Conservation (phyloP, 2,888 invertebrate genomes). For the Pristionchus maxplancki region DNA sequence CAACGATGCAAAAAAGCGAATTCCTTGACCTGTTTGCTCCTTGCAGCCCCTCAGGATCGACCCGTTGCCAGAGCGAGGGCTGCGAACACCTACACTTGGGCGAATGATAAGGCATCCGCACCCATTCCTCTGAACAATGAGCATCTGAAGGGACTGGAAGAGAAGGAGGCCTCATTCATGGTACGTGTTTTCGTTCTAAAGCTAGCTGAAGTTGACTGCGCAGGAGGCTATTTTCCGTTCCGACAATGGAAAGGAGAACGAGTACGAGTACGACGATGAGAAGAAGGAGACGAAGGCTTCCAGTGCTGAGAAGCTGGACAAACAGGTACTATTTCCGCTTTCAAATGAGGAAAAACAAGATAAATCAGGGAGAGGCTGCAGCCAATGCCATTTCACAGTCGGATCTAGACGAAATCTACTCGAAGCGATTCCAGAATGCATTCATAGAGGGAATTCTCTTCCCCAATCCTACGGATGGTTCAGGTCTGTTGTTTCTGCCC, state of each 20-base stretch:
- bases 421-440: slow-evolving; percentile 41
- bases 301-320: slow-evolving; percentile 16
- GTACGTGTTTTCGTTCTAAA: neutral
- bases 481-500: neutral
- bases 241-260: neutral
- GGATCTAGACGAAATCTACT: slow-evolving; percentile 43
- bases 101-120: slow-evolving; percentile 40
- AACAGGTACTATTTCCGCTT: neutral
- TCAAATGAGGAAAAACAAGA: too few relatives aligned
- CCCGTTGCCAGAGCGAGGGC: slow-evolving; percentile 23
- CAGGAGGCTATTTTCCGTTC: slow-evolving; percentile 45
- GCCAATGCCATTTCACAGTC: neutral
- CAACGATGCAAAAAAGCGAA: neutral
- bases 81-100: slow-evolving; percentile 34
- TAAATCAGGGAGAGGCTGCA: slow-evolving; percentile 26
- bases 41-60: slow-evolving; percentile 18
- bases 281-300: neutral
- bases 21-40: neutral
- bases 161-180: slow-evolving; percentile 45
- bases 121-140: slow-evolving; percentile 37
- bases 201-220: too few relatives aligned
- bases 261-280: slow-evolving; percentile 51
- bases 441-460: slow-evolving; percentile 49
- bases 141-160: neutral
- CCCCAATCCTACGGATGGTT: slow-evolving; percentile 39